Conservation (phyloP, 2,113 vertebrate genomes). For the Hippocampus zosterae region DNA sequence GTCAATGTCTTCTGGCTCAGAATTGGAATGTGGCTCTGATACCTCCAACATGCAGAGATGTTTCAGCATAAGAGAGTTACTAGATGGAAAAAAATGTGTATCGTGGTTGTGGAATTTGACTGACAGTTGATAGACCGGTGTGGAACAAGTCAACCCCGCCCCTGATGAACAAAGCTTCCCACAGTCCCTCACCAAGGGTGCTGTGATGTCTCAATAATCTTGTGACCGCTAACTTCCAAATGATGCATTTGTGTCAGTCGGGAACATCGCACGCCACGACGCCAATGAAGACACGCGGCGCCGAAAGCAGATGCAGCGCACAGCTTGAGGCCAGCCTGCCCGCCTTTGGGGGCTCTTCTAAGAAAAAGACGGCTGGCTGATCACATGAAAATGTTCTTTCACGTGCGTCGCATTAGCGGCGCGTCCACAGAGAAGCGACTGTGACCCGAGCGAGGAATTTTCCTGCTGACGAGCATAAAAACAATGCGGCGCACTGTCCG, state of each 20-base stretch:
- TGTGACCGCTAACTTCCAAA: neutral
- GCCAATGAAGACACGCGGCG: neutral
- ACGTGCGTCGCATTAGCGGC: slow-evolving; percentile 40
- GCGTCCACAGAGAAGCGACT: slow-evolving; percentile 21
- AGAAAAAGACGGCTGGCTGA: slow-evolving; percentile 39
- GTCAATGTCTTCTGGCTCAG: too few species aligned
- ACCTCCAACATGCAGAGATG: too few species aligned
- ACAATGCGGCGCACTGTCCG: slow-evolving; percentile 30
- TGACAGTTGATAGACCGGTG: too few species aligned
- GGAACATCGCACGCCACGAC: neutral
- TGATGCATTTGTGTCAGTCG: neutral
- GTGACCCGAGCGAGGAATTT: slow-evolving; percentile 9
- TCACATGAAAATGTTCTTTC: slow-evolving; percentile 47
- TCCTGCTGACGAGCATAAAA: slow-evolving; percentile 10
- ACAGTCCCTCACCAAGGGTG: neutral
- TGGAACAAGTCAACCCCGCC: too few species aligned
- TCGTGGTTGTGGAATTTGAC: too few species aligned
- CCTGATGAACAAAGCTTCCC: neutral
- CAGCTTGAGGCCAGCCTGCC: slow-evolving; percentile 17
- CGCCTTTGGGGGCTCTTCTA: slow-evolving; percentile 13
- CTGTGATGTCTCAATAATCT: neutral
- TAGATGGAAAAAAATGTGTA: too few species aligned
- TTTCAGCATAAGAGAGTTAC: too few species aligned
- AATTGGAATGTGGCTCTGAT: too few species aligned
- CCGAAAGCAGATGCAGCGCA: slow-evolving; percentile 31